A percentile compares a stretch with the other conserved stretches of the same genome.
These are phyloP conservation scores for Clarias magur DNA, from an alignment of 2,113 vertebrate genomes.

Conservation along the genomic window DNA sequence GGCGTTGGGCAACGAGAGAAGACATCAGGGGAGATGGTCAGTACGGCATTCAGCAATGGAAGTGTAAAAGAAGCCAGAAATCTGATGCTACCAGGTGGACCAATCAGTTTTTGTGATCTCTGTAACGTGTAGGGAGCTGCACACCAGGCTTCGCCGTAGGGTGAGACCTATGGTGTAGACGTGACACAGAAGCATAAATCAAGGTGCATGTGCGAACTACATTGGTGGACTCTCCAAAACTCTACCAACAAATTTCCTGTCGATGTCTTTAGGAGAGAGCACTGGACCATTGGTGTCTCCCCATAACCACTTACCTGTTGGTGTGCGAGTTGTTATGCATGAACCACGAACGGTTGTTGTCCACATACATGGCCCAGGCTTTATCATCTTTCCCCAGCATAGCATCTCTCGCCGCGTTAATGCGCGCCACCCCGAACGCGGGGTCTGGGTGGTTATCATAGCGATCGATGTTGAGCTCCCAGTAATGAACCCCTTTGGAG, in stretches of 20 bases:
- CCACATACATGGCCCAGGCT: conserved; percentile 99
- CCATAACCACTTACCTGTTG: conserved; percentile 79
- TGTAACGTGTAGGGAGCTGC: too few species aligned
- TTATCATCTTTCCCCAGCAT: conserved; percentile 98
- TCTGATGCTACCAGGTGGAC: too few species aligned
- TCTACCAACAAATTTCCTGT: neutral
- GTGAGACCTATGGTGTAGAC: too few species aligned
- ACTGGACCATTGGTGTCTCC: neutral
- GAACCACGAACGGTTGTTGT: conserved; percentile 99
- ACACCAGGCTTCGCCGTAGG: too few species aligned
- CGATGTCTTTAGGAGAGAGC: neutral
- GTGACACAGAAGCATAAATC: too few species aligned
- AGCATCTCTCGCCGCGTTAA: conserved; percentile 91
- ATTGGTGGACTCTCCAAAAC: neutral
- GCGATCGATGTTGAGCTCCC: conserved; percentile 91
- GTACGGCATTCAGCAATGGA: too few species aligned
- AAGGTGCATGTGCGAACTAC: neutral
- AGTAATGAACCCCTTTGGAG: conserved; percentile 94
- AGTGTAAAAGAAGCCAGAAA: too few species aligned
- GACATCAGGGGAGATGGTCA: too few species aligned
- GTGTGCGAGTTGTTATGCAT: conserved; percentile 99
- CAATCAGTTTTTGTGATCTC: too few species aligned
- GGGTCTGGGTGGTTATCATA: conserved; percentile 98
- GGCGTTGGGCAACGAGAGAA: too few species aligned
- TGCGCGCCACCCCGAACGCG: conserved; percentile 92